These are phyloP conservation scores for Serranus cabrilla DNA, from an alignment of 2,797 vertebrate species.

Conservation along the genomic window DNA sequence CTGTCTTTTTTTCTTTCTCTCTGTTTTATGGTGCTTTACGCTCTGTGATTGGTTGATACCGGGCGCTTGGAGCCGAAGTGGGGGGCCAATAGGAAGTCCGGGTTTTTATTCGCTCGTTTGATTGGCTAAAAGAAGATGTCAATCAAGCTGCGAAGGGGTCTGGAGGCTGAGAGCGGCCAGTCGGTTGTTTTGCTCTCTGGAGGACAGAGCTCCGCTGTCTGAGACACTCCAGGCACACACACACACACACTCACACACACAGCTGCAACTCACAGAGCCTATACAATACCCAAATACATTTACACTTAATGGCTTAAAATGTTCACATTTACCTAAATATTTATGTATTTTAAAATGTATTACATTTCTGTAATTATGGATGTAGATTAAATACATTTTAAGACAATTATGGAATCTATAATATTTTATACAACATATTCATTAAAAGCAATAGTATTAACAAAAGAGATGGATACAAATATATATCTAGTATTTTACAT, in stretches of 20 bases:
- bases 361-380: neutral
- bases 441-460: neutral
- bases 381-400: neutral
- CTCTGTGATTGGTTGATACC: slow-evolving; percentile 63
- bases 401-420: neutral
- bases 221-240: neutral
- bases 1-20: neutral
- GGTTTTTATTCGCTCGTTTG: slow-evolving; percentile 7
- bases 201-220: slow-evolving; percentile 75
- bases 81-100: slow-evolving; percentile 60
- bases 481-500: neutral
- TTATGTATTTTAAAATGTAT: neutral
- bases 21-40: neutral
- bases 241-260: slow-evolving; percentile 27
- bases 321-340: neutral
- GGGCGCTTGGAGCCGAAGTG: neutral
- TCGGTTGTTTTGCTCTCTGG: slow-evolving; percentile 73
- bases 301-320: neutral
- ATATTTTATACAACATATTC: neutral
- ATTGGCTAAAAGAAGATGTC: slow-evolving; percentile 79
- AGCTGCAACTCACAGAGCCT: neutral
- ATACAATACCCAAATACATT: slow-evolving; percentile 11
- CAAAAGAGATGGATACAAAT: neutral
- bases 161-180: slow-evolving; percentile 61
- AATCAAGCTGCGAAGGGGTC: slow-evolving; percentile 77